Evolutionary conservation across 2,797 vertebrate genomes (phyloP), one percentile per base, ranked within the genome.

Genomic region (Chiroxiphia lanceolata): DNA sequence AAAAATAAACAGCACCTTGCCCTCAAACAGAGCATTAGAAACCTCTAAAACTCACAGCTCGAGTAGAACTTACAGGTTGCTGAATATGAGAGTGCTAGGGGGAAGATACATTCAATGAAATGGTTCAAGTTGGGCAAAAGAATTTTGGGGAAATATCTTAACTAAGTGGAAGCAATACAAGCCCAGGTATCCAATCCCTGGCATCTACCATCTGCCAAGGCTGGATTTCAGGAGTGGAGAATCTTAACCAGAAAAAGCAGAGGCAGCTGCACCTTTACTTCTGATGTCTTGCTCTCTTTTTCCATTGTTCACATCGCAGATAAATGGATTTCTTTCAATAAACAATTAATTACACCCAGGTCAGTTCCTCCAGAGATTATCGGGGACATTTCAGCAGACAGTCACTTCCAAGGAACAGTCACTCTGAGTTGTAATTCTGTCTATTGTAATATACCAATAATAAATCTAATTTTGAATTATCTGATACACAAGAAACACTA

Each of bases 11-110:
- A 89, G 38, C 22, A 47, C 34, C 10, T 78, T 72, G 48, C 42
- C 69, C 68, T 80, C 70, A 64, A 83, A 83, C 34, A 87, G 67
- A 81, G 61, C 36, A 59, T 86, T 17, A 78, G 65, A 50, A 91
- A 86, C 15, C 65, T 69, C 31, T 25, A 53, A 74, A 95, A 77
- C 34, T 59, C 77, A 67, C 71, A 91, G 75, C 71, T 59, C 81
- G 68, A 93, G 72, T 45, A 91, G 33, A 84, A 61, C 22, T 56
- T 77, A 38, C 16, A 87, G 71, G 76, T n/a, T 83, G 71, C 27
- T 69, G 54, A 76, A 47, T n/a, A 56, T 9, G 23, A 5, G 18
- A 84, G 38, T 20, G 15, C 45, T 33, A 56, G 9, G n/a, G 11
- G 5, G 36, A 65, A 57, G 27, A 69, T 4, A 26, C 3, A 42